Percentiles rank a stretch among this genome's conserved stretches.
phyloP scores from a whole-genome alignment of 2,888 invertebrate species.

The Pheosia gnoma region DNA sequence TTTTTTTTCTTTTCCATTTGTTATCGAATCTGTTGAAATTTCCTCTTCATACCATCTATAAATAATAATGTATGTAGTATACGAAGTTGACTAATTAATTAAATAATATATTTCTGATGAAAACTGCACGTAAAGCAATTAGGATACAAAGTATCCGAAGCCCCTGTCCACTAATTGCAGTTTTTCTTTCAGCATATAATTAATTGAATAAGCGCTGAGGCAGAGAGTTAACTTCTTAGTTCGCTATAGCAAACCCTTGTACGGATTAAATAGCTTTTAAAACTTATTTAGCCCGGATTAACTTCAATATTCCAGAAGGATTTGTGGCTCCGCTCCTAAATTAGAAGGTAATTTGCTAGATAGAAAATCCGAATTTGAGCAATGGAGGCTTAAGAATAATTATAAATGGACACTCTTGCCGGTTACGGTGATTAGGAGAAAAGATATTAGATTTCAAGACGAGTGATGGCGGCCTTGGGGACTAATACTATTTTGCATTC shows the following conservation, averaged over 20 bases:
- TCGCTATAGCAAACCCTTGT: conserved; percentile 43
- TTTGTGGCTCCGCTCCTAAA: conserved; percentile 21
- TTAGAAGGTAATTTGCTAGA: conserved; percentile 26
- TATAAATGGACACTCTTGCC: conserved; percentile 8
- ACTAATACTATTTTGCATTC: not conserved
- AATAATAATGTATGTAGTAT: too few relatives aligned
- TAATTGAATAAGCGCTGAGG: conserved; percentile 52
- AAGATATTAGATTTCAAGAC: not conserved
- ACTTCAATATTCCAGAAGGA: conserved; percentile 36
- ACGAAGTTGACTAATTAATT: too few relatives aligned
- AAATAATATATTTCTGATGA: conserved; percentile 19
- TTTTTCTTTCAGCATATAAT: conserved; percentile 51
- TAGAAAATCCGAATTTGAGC: conserved; percentile 16
- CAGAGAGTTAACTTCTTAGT: conserved; percentile 43
- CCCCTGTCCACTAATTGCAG: conserved; percentile 50
- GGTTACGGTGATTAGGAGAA: conserved; percentile 2
- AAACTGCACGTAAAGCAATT: conserved; percentile 34
- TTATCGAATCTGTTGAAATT: too few relatives aligned
- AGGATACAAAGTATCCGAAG: conserved; percentile 40
- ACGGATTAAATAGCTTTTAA: conserved; percentile 46
- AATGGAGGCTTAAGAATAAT: conserved; percentile 22
- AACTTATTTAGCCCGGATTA: conserved; percentile 47
- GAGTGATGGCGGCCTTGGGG: not conserved
- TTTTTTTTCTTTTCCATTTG: too few relatives aligned
- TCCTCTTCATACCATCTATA: too few relatives aligned